Conservation (phyloP, 2,797 vertebrate genomes). For the Anableps anableps region DNA sequence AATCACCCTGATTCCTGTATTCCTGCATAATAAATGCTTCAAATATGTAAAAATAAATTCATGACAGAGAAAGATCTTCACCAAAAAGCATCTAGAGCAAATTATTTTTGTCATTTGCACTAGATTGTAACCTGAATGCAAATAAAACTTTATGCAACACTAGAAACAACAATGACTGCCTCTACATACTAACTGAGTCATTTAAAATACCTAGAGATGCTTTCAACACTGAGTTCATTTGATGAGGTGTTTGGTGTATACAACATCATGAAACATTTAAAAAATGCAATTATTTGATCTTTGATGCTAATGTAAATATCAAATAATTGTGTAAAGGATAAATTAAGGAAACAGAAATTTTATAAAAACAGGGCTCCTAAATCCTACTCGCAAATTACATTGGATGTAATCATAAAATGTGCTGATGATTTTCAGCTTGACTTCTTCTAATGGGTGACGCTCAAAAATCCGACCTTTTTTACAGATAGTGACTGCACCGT, state of each 20-base stretch:
- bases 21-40: background rate
- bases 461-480: background rate
- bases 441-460: background rate
- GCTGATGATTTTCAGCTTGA: background rate
- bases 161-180: background rate
- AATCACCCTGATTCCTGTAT: constrained; percentile 17
- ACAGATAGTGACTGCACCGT: background rate
- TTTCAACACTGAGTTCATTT: too few relatives aligned
- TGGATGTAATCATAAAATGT: background rate
- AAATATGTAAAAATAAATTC: background rate
- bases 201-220: background rate
- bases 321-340: background rate
- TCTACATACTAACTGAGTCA: background rate
- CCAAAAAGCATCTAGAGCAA: background rate
- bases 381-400: too few relatives aligned
- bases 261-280: background rate
- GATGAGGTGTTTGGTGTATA: background rate
- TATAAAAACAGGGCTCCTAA: background rate
- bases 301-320: background rate
- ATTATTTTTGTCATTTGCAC: background rate
- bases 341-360: background rate
- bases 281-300: too few relatives aligned
- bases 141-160: background rate
- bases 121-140: background rate
- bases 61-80: constrained; percentile 19